Percentiles rank a stretch among this genome's conserved stretches.
Conservation (phyloP, 2,113 vertebrate genomes). For the Equus przewalskii region DNA sequence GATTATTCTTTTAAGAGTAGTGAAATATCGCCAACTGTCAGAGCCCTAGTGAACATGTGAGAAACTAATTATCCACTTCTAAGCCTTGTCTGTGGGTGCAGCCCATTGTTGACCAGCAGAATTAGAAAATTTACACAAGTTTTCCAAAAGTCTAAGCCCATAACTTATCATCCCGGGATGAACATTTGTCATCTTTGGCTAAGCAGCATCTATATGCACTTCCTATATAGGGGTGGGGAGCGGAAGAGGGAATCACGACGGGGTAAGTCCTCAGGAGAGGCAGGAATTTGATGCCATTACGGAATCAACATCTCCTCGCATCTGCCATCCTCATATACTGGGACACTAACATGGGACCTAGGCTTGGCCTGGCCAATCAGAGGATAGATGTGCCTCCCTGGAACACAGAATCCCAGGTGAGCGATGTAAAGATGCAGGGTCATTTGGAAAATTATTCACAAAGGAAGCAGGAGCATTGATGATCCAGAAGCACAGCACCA, state of each 20-base stretch:
- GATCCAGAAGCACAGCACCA: neutral
- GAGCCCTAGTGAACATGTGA: slow-evolving; percentile 25
- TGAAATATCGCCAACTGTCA: slow-evolving; percentile 61
- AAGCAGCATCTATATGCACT: neutral
- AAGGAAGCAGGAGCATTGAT: neutral
- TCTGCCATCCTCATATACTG: neutral
- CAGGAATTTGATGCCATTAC: neutral
- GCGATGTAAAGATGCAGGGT: neutral
- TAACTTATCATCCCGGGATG: neutral
- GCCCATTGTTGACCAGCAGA: neutral
- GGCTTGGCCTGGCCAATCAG: neutral
- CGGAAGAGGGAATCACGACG: neutral
- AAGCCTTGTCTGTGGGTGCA: neutral
- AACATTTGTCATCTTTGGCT: neutral
- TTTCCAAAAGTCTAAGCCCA: neutral
- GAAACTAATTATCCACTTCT: slow-evolving; percentile 30
- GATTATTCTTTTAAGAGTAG: slow-evolving; percentile 55
- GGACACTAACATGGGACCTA: neutral
- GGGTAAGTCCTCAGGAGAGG: neutral
- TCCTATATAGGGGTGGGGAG: neutral
- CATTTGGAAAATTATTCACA: neutral
- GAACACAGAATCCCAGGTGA: neutral
- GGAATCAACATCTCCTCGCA: neutral
- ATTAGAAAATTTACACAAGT: slow-evolving; percentile 29
- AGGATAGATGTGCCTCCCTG: neutral